Evolutionary conservation across 2,113 vertebrate genomes (phyloP), one percentile per base, ranked within the genome.

Genomic region (Uria lomvia): DNA sequence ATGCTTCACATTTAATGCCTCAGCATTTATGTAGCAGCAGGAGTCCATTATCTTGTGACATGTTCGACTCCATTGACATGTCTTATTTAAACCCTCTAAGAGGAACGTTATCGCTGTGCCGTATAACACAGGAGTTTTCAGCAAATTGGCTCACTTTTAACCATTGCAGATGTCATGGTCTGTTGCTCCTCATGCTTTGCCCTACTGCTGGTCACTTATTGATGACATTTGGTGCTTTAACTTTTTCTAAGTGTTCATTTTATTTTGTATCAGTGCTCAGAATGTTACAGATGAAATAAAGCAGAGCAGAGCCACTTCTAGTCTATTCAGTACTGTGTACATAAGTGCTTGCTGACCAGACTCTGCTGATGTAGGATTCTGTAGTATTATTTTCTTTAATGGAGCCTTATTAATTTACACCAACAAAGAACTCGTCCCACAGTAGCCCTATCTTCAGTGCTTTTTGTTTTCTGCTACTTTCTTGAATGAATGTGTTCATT

Each of bases 401-500:
- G 81, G 77, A 90, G 47, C 80, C 78, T 94, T 88, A 65, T 79
- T 92, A 94, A 91, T 95, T 96, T 85, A 78, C 65, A 68, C 72
- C 5, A 2, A 78, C 76, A 94, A 96, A 96, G 92, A 91, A 67
- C 66, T 91, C 0, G 0, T 95, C 83, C 43, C 58, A 90, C 67
- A 76, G 92, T 92, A 95, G 87, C 66, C 86, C 34, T 29, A 3
- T 76, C 95, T 84, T 82, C 70, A 66, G 66, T 38, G 38, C 62
- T 91, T 95, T 93, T 95, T 40, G 20, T 96, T 95, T 91, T 85
- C 80, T 95, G 80, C 74, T 94, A 29, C 81, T 94, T 89, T 95
- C 87, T 91, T 96, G 91, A 95, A 95, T 97, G 88, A 94, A 95
- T 77, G 43, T 15, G 2, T 96, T 96, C 94, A 96, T 96, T 96